Conservation (phyloP, 2,113 vertebrate genomes). For the Lepus americanus region DNA sequence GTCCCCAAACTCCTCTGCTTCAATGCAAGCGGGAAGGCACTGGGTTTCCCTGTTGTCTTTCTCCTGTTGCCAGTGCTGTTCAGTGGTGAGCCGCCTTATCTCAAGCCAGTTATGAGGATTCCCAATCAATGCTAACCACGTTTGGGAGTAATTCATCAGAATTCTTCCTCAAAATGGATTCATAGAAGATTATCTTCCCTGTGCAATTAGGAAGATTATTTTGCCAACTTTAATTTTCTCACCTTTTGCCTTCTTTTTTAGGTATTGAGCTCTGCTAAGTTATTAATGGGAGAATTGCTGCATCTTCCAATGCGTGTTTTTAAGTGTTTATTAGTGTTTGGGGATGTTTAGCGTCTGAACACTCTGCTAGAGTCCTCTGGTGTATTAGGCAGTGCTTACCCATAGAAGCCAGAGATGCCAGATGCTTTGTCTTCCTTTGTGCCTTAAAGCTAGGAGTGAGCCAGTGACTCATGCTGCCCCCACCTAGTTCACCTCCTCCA, state of each 20-base stretch:
- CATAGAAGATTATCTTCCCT: neutral
- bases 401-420: neutral
- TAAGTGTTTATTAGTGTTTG: neutral
- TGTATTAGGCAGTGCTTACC: neutral
- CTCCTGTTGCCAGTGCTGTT: neutral
- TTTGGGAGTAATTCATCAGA: neutral
- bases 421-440: neutral
- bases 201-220: neutral
- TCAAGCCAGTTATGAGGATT: neutral
- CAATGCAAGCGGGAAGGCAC: neutral
- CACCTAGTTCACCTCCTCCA: neutral
- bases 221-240: neutral
- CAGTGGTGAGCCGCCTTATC: neutral
- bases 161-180: neutral
- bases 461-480: neutral
- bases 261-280: neutral
- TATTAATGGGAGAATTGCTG: neutral
- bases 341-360: neutral
- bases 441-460: neutral
- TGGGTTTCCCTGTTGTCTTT: neutral
- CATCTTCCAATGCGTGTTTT: neutral
- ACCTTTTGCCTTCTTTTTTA: neutral
- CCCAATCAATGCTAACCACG: neutral
- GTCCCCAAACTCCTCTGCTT: neutral
- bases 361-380: neutral